Conservation (phyloP, 2,113 vertebrate species). For the Ictalurus punctatus region DNA sequence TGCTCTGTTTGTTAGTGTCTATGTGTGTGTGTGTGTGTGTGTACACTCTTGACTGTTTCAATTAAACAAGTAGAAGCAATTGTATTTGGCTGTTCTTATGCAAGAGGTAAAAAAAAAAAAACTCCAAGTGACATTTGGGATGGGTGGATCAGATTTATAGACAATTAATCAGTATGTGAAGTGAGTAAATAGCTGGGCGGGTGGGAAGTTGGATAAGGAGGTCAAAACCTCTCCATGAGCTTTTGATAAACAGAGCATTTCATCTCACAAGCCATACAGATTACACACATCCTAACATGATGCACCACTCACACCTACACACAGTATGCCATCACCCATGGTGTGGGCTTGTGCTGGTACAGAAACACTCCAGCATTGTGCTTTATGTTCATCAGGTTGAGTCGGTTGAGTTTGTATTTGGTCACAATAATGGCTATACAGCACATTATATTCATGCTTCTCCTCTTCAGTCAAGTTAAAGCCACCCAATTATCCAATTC, state of each 20-base stretch:
- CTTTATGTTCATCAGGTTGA: neutral
- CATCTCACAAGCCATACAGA: slow-evolving; percentile 4
- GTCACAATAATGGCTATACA: neutral
- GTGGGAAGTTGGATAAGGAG: neutral
- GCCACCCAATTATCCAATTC: neutral
- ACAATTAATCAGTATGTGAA: slow-evolving; percentile 14
- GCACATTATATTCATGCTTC: neutral
- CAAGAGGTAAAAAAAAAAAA: neutral
- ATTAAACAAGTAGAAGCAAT: neutral
- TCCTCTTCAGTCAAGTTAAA: neutral
- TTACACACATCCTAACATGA: slow-evolving; percentile 37
- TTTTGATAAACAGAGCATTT: slow-evolving; percentile 6
- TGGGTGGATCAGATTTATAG: slow-evolving; percentile 13
- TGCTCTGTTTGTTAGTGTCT: slow-evolving; percentile 2
- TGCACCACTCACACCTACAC: slow-evolving; percentile 41
- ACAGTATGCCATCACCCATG: slow-evolving; percentile 32
- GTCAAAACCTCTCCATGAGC: slow-evolving; percentile 24
- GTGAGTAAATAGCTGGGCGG: neutral
- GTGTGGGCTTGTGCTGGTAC: neutral
- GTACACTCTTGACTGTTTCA: neutral
- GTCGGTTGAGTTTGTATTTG: neutral
- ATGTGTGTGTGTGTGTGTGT: slow-evolving; percentile 1
- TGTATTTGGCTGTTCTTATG: slow-evolving; percentile 29
- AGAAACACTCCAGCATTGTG: slow-evolving; percentile 28
- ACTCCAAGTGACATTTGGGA: slow-evolving; percentile 22